Base-by-base conservation (phyloP, 2,113 vertebrate species). In the Stictonetta naevosa region DNA sequence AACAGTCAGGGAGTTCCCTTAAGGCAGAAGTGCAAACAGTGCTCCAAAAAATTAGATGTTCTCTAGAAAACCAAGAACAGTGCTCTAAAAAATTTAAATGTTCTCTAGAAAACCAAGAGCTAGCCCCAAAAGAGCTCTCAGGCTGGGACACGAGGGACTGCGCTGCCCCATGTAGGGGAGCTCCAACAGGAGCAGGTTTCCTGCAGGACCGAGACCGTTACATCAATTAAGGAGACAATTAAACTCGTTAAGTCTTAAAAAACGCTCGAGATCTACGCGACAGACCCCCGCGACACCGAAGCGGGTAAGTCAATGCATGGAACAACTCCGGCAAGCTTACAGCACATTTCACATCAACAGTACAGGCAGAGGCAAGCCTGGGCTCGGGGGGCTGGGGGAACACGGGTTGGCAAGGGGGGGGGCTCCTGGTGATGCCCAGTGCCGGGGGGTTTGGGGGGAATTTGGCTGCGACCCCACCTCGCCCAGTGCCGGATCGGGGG, bases 321-420 rank as follows among this genome's bases (percentile, higher is more conserved):
- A 22, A 60, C 95, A 83, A 66, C 56, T 68, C 91, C 2, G 25
- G 31, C 88, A 73, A 26, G 74, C 48, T 28, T 42, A 97, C 86
- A 63, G 93, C 97, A 97, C 64, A 16, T 89, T 96, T 83, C 95
- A 97, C 86, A 92, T 50, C 88, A 84, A 96, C 92, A 96, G 95
- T 84, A 90, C 89, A 62, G 25, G 8, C 97, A 97, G 97, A 98
- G 98, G 90, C 94, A 90, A 86, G 95, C 95, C 97, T 97, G 98
- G 97, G 91, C 96, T 92, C 96, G 93, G 92, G 76, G 66, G 94
- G 92, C 69, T 58, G 15, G 8, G 80, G 90, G 95, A 34, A 25
- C 22, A 6, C 14, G 59, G 5, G 29, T 21, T 46, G 14, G 29
- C 52, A 9, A 29, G 38, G 0, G 2, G 31, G 2, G 31, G 17